Base-by-base conservation (phyloP, 2,888 invertebrate genomes). In the Stictocephala bisonia region DNA sequence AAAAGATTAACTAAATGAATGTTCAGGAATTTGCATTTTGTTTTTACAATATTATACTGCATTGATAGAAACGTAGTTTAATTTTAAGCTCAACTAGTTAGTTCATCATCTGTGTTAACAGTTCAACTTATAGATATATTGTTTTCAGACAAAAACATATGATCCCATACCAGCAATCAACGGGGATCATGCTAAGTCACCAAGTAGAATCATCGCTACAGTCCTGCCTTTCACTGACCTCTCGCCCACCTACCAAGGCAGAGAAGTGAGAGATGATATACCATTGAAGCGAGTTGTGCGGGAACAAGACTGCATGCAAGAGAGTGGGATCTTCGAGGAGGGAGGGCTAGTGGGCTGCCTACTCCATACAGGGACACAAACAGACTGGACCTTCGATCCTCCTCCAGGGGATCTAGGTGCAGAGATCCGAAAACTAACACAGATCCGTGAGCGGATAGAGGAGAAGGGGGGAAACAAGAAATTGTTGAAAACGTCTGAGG, bases 301-400 rank as follows among this genome's bases (percentile, higher is more conserved):
- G 71, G 78, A 78, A 24, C 72, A 82, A 77, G 88, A 85, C 79
- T 85, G 89, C 80, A 84, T 92, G 27, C 91, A 91, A 80, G 92
- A 92, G 81, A 91, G 91, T 80, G 92, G 92, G 26, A 91, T 92
- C 77, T 92, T 91, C 80, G 91, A 77, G 56, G 77, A 76, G 50
- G 27, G 85, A 29, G 87, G 87, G 78, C 31, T 85, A 29, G 87
- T 87, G 77, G 35, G 18, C 40, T 72, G 72, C 31, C 85, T 85
- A 72, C 86, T 86, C 75, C 83, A 83, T 48, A 85, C 83, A 76
- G 81, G 84, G 76, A 88, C 88, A 74, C 88, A 89, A 82, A 89
- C 88, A 68, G 89, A 89, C 71, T 74, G 72, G 15, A 41, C 73
- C 11, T 31, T 64, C 1, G 71, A 71, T 7, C 66, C 70, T 27